These are phyloP conservation scores for Cataglyphis cursor DNA, from an alignment of 2,888 invertebrate species.

Conservation along the genomic window DNA sequence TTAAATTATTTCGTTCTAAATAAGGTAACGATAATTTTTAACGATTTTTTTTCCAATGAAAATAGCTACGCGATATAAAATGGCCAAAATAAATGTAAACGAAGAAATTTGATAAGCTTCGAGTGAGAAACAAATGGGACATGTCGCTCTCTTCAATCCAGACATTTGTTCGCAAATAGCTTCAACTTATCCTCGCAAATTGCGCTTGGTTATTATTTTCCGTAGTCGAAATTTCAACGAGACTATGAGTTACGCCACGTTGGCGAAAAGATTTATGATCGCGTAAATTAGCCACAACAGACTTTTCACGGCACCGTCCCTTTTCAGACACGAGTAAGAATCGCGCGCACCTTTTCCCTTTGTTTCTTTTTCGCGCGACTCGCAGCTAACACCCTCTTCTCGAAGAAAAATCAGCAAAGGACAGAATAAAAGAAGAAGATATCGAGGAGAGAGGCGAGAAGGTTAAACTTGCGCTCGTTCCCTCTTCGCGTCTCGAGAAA, in stretches of 20 bases:
- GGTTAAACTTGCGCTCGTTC: constrained; percentile 61
- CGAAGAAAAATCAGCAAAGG: constrained; percentile 39
- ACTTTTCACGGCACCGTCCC: constrained; percentile 66
- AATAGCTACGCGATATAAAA: background rate
- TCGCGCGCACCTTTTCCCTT: constrained; percentile 22
- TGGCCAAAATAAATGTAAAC: background rate
- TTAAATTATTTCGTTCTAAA: background rate
- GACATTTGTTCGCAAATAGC: constrained; percentile 34
- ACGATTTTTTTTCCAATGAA: background rate
- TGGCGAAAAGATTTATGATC: constrained; percentile 77
- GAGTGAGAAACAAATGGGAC: background rate
- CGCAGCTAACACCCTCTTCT: constrained; percentile 65
- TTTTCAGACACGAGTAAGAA: constrained; percentile 13
- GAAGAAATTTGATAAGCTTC: background rate
- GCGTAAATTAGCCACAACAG: constrained; percentile 80
- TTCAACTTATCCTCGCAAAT: constrained; percentile 63
- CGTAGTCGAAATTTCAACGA: constrained; percentile 34
- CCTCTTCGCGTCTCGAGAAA: constrained; percentile 60
- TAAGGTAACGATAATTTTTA: background rate
- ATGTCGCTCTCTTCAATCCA: background rate
- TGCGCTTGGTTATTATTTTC: constrained; percentile 68
- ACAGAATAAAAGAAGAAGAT: constrained; percentile 33
- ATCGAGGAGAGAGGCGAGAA: constrained; percentile 17
- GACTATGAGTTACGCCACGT: constrained; percentile 23
- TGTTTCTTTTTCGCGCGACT: constrained; percentile 11